Base-by-base conservation (phyloP, 2,888 invertebrate species). In the Cephus spinipes region DNA sequence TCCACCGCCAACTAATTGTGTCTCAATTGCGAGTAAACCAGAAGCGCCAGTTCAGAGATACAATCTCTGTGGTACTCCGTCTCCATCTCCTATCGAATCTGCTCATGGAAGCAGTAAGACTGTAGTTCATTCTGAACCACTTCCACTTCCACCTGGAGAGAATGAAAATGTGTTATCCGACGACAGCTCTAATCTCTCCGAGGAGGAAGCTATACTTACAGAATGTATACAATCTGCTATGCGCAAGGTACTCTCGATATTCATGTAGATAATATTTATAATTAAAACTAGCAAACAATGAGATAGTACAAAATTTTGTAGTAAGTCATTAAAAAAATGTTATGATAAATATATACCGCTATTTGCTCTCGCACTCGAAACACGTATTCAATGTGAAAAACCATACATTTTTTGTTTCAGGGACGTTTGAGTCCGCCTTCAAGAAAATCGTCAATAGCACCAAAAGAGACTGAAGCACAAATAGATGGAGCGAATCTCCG, bases 191-290 rank as follows among this genome's bases (percentile, higher is more conserved):
- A 94, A 94, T 87, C 88, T 94, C 83, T 94, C 95, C 80, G 94
- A 94, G 83, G 94, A 95, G 71, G 93, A 94, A 12, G 94, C 95
- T 80, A 92, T 95, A 81, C 89, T 95, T 1, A 94, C 94, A 40
- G 94, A 95, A 89, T 95, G 94, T 84, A 94, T 94, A 84, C 93
- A 94, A 87, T 94, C 94, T 73, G 94, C 94, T 11, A 94, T 94
- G 89, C 94, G 94, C 12, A 93, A 94, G 93, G 94, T 93, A 83
- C 33, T 77, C 76, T 32, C 23, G 40, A 35, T 74, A 34, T 78
- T 36, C 15, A 55, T 55, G 2, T 55, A 55, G 9, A 6, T 55
- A 23, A 15, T 4, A 1, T 15, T 55, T 55, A 15, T 40, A 40
- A 40, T 40, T 15, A 15, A 40, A 15, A 15, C 6, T 15, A 6